Conservation (phyloP, 2,888 invertebrate species). For the Eupithecia abbreviata region DNA sequence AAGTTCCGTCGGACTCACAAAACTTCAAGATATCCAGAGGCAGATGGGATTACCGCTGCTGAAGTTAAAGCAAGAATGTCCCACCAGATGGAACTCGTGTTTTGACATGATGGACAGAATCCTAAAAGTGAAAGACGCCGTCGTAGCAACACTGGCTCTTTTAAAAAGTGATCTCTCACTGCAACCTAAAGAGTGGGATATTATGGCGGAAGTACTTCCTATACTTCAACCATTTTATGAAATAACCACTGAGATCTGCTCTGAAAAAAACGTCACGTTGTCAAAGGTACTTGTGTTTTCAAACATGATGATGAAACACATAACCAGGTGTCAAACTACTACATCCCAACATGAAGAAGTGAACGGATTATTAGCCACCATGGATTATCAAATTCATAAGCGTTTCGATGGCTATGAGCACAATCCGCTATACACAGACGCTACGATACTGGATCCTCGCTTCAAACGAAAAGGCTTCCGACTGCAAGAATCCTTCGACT, state of each 20-base stretch:
- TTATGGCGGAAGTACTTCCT: background rate
- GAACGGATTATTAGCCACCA: background rate
- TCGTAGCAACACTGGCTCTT: conserved; percentile 4
- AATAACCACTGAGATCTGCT: background rate
- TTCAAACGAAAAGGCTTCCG: background rate
- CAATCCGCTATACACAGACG: background rate
- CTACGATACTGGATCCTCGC: too few relatives aligned
- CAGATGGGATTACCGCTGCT: background rate
- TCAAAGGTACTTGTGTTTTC: background rate
- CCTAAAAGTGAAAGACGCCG: conserved; percentile 2
- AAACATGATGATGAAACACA: background rate
- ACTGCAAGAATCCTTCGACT: background rate
- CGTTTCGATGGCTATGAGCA: background rate
- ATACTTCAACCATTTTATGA: background rate
- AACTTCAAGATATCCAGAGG: background rate
- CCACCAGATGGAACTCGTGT: background rate
- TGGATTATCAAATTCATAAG: background rate
- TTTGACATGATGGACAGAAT: conserved; percentile 1
- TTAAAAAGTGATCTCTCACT: conserved; percentile 2
- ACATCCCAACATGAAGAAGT: background rate
- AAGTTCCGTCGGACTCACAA: background rate
- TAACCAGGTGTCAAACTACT: background rate
- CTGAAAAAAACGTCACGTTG: background rate
- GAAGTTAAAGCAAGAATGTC: background rate
- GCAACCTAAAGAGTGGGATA: conserved; percentile 1